A percentile compares a stretch with the other conserved stretches of the same genome.
Conservation (phyloP, 53 echinoderm and acorn worm genomes). For the Patiria pectinifera region DNA sequence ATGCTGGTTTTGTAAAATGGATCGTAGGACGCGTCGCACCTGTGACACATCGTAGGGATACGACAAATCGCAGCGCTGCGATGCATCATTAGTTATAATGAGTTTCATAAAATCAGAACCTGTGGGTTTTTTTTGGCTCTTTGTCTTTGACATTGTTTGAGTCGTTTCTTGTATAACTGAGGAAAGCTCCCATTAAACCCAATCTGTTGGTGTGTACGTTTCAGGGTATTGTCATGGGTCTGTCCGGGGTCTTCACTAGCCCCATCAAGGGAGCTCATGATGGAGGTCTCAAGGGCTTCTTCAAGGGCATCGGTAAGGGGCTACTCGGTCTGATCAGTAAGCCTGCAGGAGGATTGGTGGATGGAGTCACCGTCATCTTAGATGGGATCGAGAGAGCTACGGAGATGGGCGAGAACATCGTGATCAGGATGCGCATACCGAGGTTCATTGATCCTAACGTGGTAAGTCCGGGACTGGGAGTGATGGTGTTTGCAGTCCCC, state of each 20-base stretch:
- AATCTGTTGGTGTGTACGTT: background rate
- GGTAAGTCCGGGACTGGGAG: constrained; percentile 52
- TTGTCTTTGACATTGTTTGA: too few species aligned
- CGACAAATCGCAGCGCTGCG: too few species aligned
- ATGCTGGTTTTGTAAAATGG: too few species aligned
- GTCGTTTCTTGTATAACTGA: too few species aligned
- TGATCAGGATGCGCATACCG: constrained; percentile 83
- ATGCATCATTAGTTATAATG: too few species aligned
- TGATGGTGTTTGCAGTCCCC: too few species aligned
- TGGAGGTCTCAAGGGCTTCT: constrained; percentile 96
- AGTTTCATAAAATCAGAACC: too few species aligned
- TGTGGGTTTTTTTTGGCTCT: too few species aligned
- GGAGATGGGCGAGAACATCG: constrained; percentile 83
- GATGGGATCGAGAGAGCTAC: constrained; percentile 96
- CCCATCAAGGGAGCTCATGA: constrained; percentile 92
- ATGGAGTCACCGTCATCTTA: constrained; percentile 85
- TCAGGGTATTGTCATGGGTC: constrained; percentile 91
- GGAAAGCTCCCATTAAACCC: constrained; percentile 37
- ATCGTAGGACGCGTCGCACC: too few species aligned
- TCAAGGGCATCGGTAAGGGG: constrained; percentile 91
- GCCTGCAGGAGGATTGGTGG: constrained; percentile 87
- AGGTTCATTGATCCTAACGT: constrained; percentile 88
- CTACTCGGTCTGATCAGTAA: constrained; percentile 90
- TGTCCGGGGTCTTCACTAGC: constrained; percentile 86
- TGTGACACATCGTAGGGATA: too few species aligned